Percentiles rank a stretch among this genome's conserved stretches.
Conservation (phyloP, 2,797 vertebrate species). For the Manis javanica region DNA sequence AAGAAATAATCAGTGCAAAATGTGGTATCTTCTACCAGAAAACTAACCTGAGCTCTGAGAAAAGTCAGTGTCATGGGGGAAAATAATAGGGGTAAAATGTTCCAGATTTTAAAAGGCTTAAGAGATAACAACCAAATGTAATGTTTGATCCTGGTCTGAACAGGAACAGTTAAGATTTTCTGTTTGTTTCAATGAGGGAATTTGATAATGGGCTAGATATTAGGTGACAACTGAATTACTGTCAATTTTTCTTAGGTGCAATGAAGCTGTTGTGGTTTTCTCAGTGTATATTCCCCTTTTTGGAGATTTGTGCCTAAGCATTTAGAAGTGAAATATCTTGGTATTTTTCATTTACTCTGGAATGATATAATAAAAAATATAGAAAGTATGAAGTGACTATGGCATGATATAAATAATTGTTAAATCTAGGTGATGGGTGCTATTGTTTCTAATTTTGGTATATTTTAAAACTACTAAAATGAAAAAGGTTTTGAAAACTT, state of each 20-base stretch:
- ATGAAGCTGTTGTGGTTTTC: neutral
- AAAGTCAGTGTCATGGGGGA: neutral
- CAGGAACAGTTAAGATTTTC: neutral
- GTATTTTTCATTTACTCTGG: slow-evolving; percentile 36
- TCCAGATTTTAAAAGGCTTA: neutral
- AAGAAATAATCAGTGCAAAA: neutral
- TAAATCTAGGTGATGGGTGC: neutral
- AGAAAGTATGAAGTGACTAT: neutral
- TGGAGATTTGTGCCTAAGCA: neutral
- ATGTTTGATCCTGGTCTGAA: neutral
- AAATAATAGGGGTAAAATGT: neutral
- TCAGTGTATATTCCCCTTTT: neutral
- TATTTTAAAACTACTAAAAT: slow-evolving; percentile 3
- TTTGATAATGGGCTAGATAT: neutral
- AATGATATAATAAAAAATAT: neutral
- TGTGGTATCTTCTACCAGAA: neutral
- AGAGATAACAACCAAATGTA: neutral
- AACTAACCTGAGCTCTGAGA: neutral
- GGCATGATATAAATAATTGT: neutral
- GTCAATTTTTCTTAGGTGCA: neutral
- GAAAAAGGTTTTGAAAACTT: neutral
- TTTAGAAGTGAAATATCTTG: neutral
- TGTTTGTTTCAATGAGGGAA: neutral
- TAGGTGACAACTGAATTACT: neutral
- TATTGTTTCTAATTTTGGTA: slow-evolving; percentile 33